These are phyloP conservation scores for Onychorhynchus coronatus DNA, from an alignment of 2,113 vertebrate species.

Conservation along the genomic window DNA sequence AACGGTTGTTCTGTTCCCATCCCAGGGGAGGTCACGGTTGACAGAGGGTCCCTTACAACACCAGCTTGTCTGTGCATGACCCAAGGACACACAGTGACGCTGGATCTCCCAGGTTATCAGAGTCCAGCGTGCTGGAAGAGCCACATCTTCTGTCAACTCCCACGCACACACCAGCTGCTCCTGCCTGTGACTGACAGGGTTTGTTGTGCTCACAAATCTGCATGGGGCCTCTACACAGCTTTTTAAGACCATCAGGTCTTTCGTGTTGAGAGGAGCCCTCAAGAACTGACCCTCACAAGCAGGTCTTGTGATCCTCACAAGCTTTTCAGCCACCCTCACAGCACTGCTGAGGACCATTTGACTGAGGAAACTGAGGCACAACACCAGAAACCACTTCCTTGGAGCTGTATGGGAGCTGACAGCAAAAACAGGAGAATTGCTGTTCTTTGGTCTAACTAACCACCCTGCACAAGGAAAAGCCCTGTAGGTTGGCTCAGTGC, in stretches of 20 bases:
- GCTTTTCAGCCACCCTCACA: background rate
- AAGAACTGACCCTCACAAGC: background rate
- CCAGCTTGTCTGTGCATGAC: background rate
- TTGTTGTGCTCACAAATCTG: background rate
- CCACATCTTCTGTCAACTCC: background rate
- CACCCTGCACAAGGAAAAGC: background rate
- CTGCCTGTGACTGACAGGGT: background rate
- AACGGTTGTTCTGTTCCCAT: background rate
- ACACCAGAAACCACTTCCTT: background rate
- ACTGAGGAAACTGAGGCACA: background rate
- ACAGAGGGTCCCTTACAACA: background rate
- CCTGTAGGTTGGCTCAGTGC: background rate
- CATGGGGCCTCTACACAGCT: background rate
- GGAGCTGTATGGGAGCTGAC: background rate
- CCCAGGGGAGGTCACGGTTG: background rate
- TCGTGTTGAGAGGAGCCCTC: background rate
- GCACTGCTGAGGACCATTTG: background rate
- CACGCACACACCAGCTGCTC: conserved; percentile 25
- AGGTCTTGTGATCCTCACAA: background rate
- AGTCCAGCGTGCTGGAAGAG: conserved; percentile 12
- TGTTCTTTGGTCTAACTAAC: background rate
- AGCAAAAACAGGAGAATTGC: background rate
- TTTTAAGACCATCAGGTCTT: background rate
- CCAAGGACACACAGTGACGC: background rate
- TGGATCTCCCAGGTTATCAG: background rate